phyloP scores from a whole-genome alignment of 2,797 vertebrate species.

The Ctenopoma multispine region DNA sequence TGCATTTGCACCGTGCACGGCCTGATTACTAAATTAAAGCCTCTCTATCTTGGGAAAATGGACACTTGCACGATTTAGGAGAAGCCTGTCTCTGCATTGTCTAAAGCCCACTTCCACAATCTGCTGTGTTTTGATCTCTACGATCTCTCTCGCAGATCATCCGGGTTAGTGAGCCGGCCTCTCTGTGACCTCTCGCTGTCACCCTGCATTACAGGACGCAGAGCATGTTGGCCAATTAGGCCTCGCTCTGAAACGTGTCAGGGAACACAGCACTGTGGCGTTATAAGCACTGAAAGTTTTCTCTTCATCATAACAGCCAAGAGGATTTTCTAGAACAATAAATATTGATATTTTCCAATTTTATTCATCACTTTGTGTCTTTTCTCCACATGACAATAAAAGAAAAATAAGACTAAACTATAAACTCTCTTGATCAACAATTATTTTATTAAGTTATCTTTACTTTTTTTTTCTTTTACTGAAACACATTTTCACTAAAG shows the following conservation, averaged over 20 bases:
- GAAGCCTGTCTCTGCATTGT: background rate
- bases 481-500: conserved; percentile 89
- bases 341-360: background rate
- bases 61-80: conserved; percentile 47
- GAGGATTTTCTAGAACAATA: conserved; percentile 2
- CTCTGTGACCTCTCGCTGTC: conserved; percentile 85
- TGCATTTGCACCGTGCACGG: conserved; percentile 9
- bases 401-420: conserved; percentile 64
- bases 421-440: conserved; percentile 83
- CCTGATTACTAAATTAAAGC: conserved; percentile 5
- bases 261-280: conserved; percentile 40
- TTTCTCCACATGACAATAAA: conserved; percentile 18
- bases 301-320: conserved; percentile 14
- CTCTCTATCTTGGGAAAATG: conserved; percentile 43
- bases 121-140: conserved; percentile 70
- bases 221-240: conserved; percentile 80
- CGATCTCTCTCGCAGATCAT: conserved; percentile 77
- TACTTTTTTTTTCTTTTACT: conserved; percentile 84
- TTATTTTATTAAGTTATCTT: conserved; percentile 88
- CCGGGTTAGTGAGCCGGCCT: conserved; percentile 82
- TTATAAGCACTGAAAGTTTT: conserved; percentile 36
- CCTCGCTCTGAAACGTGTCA: conserved; percentile 70
- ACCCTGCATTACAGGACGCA: conserved; percentile 79
- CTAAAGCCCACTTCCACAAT: conserved; percentile 61
- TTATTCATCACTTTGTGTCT: background rate